These are phyloP conservation scores for Macrotus californicus DNA, from an alignment of 2,113 vertebrate species.

Conservation along the genomic window DNA sequence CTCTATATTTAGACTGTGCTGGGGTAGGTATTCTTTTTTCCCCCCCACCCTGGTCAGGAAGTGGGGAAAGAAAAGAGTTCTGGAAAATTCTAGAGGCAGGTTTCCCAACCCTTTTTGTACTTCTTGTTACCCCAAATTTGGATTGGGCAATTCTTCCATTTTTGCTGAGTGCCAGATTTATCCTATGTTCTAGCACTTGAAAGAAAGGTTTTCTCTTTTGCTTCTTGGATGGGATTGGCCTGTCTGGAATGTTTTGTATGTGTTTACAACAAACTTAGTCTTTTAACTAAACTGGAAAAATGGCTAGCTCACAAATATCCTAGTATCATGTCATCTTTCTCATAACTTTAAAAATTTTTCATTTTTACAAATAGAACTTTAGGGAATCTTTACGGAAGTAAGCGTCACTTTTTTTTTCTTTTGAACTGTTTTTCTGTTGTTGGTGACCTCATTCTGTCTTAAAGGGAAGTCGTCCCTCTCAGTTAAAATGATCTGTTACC, in stretches of 20 bases:
- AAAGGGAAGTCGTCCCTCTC: constrained; percentile 44
- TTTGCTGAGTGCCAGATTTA: constrained; percentile 40
- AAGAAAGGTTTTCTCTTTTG: constrained; percentile 40
- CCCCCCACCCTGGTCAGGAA: neutral
- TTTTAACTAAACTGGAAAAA: constrained; percentile 41
- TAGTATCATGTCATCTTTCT: constrained; percentile 5
- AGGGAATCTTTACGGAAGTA: constrained; percentile 32
- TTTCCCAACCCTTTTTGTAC: constrained; percentile 1
- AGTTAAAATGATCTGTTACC: constrained; percentile 40
- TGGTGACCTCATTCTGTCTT: constrained; percentile 51
- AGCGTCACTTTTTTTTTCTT: neutral
- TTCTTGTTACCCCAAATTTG: constrained; percentile 31
- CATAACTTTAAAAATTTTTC: constrained; percentile 12
- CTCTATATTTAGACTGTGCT: neutral
- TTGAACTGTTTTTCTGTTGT: neutral
- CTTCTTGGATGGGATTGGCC: neutral
- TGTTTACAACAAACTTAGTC: constrained; percentile 21
- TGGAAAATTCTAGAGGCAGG: neutral
- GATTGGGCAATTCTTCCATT: constrained; percentile 6
- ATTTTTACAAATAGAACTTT: constrained; percentile 41
- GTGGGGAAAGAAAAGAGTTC: constrained; percentile 8
- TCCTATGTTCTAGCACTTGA: constrained; percentile 7
- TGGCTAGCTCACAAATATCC: neutral
- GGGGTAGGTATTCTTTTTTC: neutral
- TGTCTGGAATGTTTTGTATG: constrained; percentile 33